A percentile compares a stretch with the other conserved stretches of the same genome.
Evolutionary conservation across 2,888 invertebrate species (phyloP).

Genomic region (Rambutsinella grinnellia): DNA sequence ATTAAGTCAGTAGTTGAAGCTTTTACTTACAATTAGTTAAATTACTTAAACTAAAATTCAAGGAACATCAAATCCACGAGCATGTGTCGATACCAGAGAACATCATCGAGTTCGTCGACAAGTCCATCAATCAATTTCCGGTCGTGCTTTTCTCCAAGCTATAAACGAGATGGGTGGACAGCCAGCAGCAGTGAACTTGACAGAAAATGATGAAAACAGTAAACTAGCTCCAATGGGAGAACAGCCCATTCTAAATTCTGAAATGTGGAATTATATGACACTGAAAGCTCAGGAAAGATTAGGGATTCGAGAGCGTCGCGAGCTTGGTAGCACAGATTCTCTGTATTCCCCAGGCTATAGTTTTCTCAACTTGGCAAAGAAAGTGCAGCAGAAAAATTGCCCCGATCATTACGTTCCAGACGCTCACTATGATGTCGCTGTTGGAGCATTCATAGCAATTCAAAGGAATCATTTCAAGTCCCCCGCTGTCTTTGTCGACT

Average conservation of each 20-base stretch:
- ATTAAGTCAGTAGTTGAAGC: too few species aligned
- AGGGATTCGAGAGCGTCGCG: slow-evolving; percentile 12
- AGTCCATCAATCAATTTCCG: neutral
- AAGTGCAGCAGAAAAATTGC: slow-evolving; percentile 48
- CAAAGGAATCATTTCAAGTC: slow-evolving; percentile 32
- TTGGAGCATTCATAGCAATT: slow-evolving; percentile 29
- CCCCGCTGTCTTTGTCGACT: slow-evolving; percentile 29
- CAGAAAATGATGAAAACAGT: slow-evolving; percentile 28
- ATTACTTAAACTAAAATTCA: too few species aligned
- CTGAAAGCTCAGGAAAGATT: slow-evolving; percentile 27
- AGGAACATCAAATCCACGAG: too few species aligned
- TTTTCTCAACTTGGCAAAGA: slow-evolving; percentile 39
- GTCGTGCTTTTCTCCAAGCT: slow-evolving; percentile 19
- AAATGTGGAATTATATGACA: slow-evolving; percentile 53
- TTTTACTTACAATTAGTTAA: too few species aligned
- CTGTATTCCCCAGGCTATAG: slow-evolving; percentile 25
- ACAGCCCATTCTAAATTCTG: slow-evolving; percentile 33
- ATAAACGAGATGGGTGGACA: neutral
- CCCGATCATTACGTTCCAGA: slow-evolving; percentile 53
- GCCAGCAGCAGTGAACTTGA: neutral
- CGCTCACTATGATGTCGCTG: slow-evolving; percentile 44
- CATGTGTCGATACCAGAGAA: too few species aligned
- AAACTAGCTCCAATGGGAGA: slow-evolving; percentile 6
- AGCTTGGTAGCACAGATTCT: neutral
- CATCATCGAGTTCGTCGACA: neutral